Base-by-base conservation (phyloP, 2,888 invertebrate species). In the Diabrotica balteata region DNA sequence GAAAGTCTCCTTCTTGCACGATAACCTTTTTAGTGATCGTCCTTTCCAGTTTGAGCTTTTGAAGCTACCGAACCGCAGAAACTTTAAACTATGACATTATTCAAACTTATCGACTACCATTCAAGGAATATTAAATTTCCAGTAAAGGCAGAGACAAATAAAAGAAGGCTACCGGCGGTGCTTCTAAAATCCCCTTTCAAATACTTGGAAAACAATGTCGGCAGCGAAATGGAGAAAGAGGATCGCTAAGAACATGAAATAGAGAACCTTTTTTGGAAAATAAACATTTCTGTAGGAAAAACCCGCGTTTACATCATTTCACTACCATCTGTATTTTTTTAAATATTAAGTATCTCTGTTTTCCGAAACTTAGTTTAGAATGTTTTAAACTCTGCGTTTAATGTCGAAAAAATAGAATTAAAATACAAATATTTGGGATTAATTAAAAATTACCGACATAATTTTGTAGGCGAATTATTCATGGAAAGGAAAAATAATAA, bases 81-180 rank as follows among this genome's bases (percentile, higher is more conserved):
- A 60, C 44, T 52, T 51, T 51, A 32, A 46, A 55, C 55, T 43
- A 47, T n/a, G 60, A 60, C 60, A 60, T 51, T 60, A 60, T 60
- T 60, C 60, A 60, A 60, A 51, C 51, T 60, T 60, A 52, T 52
- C 52, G 60, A 52, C 60, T 42, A 42, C 59, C 50, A 60, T 22
- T 44, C 51, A 52, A 22, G 17, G 51, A 51, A 60, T 52, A 60
- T 60, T 60, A 52, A 60, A 60, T 52, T 60, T 45, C 52, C 42
- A 52, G n/a, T 57, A 57, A 32, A n/a, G 50, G 46, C n/a, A 59
- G 11, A 42, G 59, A 11, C 50, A 59, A 50, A 50, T 50, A 50
- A 54, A 54, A 43, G 43, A 42, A 10, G 32, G 32, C 3, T 32
- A 32, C 32, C 32, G 32, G 32, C 32, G 32, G 3, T 32, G 32